Evolutionary conservation across 2,113 vertebrate genomes (phyloP).

Genomic region (Sylvia atricapilla): DNA sequence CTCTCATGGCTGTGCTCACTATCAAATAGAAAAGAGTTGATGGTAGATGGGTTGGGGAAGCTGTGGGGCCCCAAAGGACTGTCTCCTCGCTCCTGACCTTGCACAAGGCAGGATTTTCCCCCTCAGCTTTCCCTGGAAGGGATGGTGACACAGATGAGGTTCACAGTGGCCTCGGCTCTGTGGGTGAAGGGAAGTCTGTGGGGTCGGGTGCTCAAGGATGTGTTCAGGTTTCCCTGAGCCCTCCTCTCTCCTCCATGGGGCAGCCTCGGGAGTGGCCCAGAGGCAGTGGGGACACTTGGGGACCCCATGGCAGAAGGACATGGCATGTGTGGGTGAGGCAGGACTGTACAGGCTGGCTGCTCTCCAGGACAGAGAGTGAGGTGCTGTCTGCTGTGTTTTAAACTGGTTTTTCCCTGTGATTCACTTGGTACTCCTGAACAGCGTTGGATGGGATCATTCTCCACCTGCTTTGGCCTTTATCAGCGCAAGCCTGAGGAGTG

Average conservation of each 20-base stretch:
- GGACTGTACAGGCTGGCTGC: not conserved
- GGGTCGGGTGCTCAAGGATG: accelerated
- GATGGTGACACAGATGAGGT: not conserved
- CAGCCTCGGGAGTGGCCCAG: not conserved
- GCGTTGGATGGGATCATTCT: accelerated
- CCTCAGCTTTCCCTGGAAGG: not conserved
- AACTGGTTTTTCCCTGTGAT: not conserved
- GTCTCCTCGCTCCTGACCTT: not conserved
- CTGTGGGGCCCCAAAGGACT: not conserved
- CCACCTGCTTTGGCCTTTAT: not conserved
- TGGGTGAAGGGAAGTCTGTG: not conserved
- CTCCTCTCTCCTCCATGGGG: accelerated
- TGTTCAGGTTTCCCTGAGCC: accelerated
- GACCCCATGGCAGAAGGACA: accelerated
- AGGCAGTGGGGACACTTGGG: not conserved
- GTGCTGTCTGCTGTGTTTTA: accelerated
- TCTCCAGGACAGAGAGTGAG: not conserved
- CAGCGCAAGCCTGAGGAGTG: too few relatives aligned
- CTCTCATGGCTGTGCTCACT: not conserved
- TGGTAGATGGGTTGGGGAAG: not conserved
- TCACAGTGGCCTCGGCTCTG: not conserved
- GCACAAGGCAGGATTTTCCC: accelerated
- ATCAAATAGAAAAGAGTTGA: not conserved
- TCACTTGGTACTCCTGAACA: accelerated
- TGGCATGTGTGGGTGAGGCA: accelerated